Percentiles rank a stretch among this genome's conserved stretches.
These are phyloP conservation scores for Coregonus clupeaformis DNA, from an alignment of 2,113 vertebrate genomes.

Conservation along the genomic window DNA sequence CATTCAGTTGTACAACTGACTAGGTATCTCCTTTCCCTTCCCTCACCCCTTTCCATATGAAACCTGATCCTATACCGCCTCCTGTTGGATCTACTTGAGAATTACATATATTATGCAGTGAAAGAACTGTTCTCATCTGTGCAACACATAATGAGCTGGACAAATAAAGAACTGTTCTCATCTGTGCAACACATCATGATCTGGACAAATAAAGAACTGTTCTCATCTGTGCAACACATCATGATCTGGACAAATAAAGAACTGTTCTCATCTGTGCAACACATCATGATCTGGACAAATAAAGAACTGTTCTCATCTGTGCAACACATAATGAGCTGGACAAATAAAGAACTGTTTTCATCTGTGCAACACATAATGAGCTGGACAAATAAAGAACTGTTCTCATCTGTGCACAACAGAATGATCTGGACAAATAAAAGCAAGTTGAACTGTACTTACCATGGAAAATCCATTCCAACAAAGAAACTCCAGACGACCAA, in stretches of 20 bases:
- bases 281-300: too few species aligned
- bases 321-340: neutral
- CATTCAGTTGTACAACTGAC: too few species aligned
- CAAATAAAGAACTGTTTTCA: neutral
- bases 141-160: neutral
- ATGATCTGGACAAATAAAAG: neutral
- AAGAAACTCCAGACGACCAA: too few species aligned
- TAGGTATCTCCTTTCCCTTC: neutral
- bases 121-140: neutral
- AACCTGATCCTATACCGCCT: slow-evolving; percentile 5
- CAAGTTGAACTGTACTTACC: too few species aligned
- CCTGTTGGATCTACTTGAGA: slow-evolving; percentile 9
- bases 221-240: neutral
- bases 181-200: neutral
- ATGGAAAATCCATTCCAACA: too few species aligned
- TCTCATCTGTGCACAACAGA: neutral
- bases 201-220: neutral
- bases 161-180: neutral
- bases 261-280: too few species aligned
- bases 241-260: neutral
- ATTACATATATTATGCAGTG: neutral
- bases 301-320: neutral
- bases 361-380: too few species aligned
- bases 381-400: too few species aligned
- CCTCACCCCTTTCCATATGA: neutral